Base-by-base conservation (phyloP, 2,888 invertebrate species). In the Epirrita christyi region DNA sequence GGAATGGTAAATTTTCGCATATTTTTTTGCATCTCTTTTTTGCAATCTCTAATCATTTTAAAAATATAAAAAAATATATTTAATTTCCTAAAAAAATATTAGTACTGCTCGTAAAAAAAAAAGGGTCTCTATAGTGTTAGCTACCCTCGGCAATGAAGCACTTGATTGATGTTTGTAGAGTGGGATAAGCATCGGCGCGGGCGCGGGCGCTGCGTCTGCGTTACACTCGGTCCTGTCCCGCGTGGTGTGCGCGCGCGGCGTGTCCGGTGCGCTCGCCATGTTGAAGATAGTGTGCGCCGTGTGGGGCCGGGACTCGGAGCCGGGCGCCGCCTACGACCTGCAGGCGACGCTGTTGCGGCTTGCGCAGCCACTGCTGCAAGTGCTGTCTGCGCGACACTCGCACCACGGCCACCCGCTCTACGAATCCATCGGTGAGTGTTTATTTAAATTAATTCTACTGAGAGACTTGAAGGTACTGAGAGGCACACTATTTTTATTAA, bases 311-410 rank as follows among this genome's bases (percentile, higher is more conserved):
- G 71, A 84, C 78, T 94, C 76, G 66, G 73, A 9, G 60, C 71
- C 40, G 61, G 68, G 58, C 42, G 66, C 70, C 44, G 80, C 79
- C 10, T 75, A 71, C 66, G 80, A 78, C 73, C 72, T 79, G 74
- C 85, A 81, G 56, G 75, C 80, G 55, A 74, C 81, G 68, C 68
- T 82, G 60, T 85, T 97, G 63, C 94, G 95, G 76, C 93, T 97
- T 1, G 94, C 97, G 34, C 93, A 95, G 71, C 95, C 95, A 68
- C 85, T 97, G 70, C 75, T 83, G 94, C 96, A 55, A 94, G 95
- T 78, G 94, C 95, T 59, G 92, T 93, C 63, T 95, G 94, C 50
- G 92, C 94, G 14, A 82, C 96, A 64, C 91, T 94, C 72, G 93
- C 94, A 73, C 10, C 73, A 76, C 57, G 81, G 69, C 93, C 96